Evolutionary conservation across 2,113 vertebrate genomes (phyloP).

Genomic region (Lanius ludovicianus): DNA sequence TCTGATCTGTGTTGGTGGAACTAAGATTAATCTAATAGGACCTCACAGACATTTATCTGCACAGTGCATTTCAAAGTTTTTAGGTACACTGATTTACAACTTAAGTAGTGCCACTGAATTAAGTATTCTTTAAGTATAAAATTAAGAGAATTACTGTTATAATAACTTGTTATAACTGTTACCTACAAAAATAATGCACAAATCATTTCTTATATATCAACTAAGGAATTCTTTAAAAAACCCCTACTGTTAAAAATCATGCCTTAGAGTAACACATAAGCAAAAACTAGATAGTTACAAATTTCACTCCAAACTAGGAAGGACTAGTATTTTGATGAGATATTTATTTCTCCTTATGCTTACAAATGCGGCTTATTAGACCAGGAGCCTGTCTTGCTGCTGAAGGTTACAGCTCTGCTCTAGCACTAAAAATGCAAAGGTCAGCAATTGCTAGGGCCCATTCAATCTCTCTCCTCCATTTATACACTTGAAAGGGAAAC

Average conservation of each 20-base stretch:
- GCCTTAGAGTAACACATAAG: background rate
- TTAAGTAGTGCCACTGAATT: background rate
- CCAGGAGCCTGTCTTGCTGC: background rate
- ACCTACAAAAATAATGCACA: background rate
- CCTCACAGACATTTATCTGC: background rate
- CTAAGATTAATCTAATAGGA: background rate
- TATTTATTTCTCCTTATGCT: background rate
- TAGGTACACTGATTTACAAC: background rate
- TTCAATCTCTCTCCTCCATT: background rate
- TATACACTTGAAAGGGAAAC: conserved; percentile 3
- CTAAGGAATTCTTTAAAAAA: background rate
- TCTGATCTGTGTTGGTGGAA: background rate
- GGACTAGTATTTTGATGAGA: background rate
- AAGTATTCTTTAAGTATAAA: background rate
- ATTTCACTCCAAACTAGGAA: background rate
- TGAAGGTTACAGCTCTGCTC: background rate
- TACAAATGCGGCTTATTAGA: background rate
- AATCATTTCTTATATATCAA: background rate
- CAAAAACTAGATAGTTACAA: background rate
- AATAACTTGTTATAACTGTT: background rate
- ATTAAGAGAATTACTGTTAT: background rate
- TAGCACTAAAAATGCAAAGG: background rate
- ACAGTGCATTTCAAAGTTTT: background rate
- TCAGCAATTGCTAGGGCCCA: background rate
- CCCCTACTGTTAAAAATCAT: background rate